These are phyloP conservation scores for Cheirogaleus medius DNA, from an alignment of 2,113 vertebrate genomes.

Conservation along the genomic window DNA sequence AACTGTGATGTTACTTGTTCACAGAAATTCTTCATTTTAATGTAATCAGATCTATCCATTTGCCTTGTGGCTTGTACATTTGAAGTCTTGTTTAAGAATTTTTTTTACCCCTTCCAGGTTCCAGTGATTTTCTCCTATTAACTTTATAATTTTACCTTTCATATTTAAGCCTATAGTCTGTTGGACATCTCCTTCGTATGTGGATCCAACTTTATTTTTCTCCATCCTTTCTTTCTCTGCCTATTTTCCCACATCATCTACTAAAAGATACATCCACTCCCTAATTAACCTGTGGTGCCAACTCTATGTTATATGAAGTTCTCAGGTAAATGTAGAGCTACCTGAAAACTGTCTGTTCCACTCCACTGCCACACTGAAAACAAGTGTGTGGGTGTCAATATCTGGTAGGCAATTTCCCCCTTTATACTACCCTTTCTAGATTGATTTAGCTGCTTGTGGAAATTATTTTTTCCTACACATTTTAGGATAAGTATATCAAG, in stretches of 20 bases:
- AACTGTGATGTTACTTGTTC: background rate
- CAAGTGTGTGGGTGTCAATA: background rate
- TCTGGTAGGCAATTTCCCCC: background rate
- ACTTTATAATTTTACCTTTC: background rate
- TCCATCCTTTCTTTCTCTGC: background rate
- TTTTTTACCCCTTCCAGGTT: background rate
- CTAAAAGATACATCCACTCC: background rate
- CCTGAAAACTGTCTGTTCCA: background rate
- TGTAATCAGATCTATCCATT: background rate
- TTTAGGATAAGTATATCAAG: background rate
- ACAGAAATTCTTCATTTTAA: conserved; percentile 14
- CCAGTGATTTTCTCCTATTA: background rate
- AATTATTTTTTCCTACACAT: background rate
- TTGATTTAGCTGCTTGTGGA: background rate
- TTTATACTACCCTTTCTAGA: background rate
- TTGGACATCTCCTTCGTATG: background rate
- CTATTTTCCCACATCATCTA: background rate
- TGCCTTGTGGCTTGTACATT: background rate
- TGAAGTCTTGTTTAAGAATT: conserved; percentile 9
- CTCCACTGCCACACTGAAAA: background rate
- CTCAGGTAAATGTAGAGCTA: background rate
- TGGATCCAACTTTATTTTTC: background rate
- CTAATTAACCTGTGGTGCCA: too few species aligned
- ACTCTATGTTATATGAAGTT: background rate
- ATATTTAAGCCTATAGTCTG: background rate